Conservation (phyloP, 2,888 invertebrate genomes). For the Tetramorium bicarinatum region DNA sequence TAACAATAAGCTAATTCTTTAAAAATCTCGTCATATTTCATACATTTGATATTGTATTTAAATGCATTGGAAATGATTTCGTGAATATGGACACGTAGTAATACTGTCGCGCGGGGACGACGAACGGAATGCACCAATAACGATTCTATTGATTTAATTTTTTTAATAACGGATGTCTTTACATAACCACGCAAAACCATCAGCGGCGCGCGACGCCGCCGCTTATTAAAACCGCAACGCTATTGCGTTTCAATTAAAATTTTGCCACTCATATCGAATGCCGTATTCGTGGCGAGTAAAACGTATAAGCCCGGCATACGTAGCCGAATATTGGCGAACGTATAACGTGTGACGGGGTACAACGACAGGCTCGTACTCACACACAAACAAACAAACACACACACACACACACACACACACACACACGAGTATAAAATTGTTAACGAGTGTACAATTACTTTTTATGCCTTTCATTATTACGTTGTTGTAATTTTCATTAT, state of each 20-base stretch:
- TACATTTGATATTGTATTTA: neutral
- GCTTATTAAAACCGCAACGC: conserved; percentile 60
- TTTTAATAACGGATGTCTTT: conserved; percentile 64
- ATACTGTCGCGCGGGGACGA: neutral
- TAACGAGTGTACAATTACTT: conserved; percentile 50
- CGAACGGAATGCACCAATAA: conserved; percentile 43
- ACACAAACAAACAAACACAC: no score
- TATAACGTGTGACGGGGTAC: neutral
- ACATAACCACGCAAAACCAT: conserved; percentile 49
- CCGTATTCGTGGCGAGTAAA: conserved; percentile 33
- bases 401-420: neutral
- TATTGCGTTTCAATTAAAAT: conserved; percentile 65
- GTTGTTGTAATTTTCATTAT: conserved; percentile 43
- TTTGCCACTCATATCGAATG: conserved; percentile 48
- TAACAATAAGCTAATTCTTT: neutral
- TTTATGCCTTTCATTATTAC: conserved; percentile 48
- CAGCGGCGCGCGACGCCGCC: conserved; percentile 17
- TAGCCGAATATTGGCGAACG: conserved; percentile 36
- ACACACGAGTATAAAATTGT: neutral
- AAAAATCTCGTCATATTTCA: neutral
- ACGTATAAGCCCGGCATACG: conserved; percentile 27
- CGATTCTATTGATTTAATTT: conserved; percentile 59
- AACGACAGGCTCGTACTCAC: neutral
- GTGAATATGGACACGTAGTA: conserved; percentile 8
- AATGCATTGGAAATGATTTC: conserved; percentile 2